Percentiles rank a stretch among this genome's conserved stretches.
Evolutionary conservation across 2,888 invertebrate genomes (phyloP).

Genomic region (Dryadula phaetusa): DNA sequence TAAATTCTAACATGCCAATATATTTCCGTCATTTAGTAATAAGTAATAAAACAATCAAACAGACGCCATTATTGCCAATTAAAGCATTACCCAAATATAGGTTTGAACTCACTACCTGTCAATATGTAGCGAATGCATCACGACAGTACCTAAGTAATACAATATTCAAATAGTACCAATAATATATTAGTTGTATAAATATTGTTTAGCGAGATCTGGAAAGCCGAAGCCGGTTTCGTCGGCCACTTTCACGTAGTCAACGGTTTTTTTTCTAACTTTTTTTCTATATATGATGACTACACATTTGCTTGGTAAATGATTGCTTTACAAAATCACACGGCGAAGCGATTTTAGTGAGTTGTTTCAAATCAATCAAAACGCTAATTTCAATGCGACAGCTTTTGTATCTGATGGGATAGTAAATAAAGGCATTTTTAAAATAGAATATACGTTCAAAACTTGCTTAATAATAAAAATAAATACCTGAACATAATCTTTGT

Average conservation of each 20-base stretch:
- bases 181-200: constrained; percentile 21
- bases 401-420: too few relatives aligned
- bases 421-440: too few relatives aligned
- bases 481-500: too few relatives aligned
- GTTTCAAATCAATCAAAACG: neutral
- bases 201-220: constrained; percentile 28
- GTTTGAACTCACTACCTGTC: neutral
- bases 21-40: too few relatives aligned
- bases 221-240: constrained; percentile 42
- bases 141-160: neutral
- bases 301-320: constrained; percentile 2
- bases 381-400: neutral
- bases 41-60: too few relatives aligned
- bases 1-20: too few relatives aligned
- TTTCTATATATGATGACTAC: constrained; percentile 55
- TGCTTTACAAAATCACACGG: neutral
- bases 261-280: constrained; percentile 59
- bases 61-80: neutral
- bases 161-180: neutral
- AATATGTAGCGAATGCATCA: neutral
- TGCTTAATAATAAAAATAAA: too few relatives aligned
- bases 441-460: too few relatives aligned
- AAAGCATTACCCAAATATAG: neutral
- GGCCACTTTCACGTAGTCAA: constrained; percentile 71
- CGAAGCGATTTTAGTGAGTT: neutral